Evolutionary conservation across 1,140 invertebrate species (phyloP).

Genomic region (Drosophila athabasca): DNA sequence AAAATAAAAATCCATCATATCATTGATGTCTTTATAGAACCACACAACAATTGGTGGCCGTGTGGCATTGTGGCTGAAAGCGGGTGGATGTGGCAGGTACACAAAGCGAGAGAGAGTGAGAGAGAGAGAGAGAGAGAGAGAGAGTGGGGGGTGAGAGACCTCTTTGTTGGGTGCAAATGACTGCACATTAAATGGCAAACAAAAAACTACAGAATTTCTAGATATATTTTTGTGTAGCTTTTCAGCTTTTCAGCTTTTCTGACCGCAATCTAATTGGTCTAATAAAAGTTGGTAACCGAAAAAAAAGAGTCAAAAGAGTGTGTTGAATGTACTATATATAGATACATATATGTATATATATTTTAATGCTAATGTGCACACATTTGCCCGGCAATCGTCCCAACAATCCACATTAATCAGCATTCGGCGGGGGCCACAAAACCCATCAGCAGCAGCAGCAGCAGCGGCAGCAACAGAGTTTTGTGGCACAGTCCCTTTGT

Average conservation of each 20-base stretch:
- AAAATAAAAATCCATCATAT: slow-evolving; percentile 34
- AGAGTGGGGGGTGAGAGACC: slow-evolving; percentile 28
- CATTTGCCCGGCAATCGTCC: slow-evolving; percentile 68
- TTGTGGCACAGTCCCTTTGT: slow-evolving; percentile 24
- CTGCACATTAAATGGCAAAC: slow-evolving; percentile 75
- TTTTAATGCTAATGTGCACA: slow-evolving; percentile 80
- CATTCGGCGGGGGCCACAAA: slow-evolving; percentile 45
- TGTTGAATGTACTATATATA: not conserved
- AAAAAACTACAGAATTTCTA: slow-evolving; percentile 13
- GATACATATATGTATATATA: slow-evolving; percentile 3
- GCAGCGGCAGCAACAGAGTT: not conserved
- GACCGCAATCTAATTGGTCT: slow-evolving; percentile 77
- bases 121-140: too few relatives aligned
- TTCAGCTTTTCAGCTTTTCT: slow-evolving; percentile 26
- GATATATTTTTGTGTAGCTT: slow-evolving; percentile 19
- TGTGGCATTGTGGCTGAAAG: not conserved
- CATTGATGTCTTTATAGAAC: slow-evolving; percentile 58
- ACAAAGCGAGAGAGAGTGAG: too few relatives aligned
- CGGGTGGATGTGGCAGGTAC: not conserved
- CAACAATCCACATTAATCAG: slow-evolving; percentile 77
- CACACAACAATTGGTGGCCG: slow-evolving; percentile 36
- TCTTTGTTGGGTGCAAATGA: slow-evolving; percentile 73
- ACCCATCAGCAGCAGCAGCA: not conserved
- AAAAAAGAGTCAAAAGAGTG: not conserved
- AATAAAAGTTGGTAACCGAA: slow-evolving; percentile 68